Conservation (phyloP, 35 echinoderm and acorn worm genomes). For the Apostichopus californicus region DNA sequence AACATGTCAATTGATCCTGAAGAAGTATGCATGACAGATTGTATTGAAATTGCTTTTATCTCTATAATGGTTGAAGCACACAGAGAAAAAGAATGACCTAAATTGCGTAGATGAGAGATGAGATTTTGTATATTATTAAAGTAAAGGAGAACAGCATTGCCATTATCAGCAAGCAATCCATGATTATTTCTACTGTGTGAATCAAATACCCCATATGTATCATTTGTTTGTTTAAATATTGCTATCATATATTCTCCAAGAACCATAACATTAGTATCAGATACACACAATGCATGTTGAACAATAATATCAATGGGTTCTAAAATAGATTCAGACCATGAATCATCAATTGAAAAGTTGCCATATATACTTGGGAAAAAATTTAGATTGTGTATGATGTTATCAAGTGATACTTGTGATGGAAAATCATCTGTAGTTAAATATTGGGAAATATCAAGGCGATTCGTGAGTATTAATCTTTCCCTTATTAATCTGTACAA, state of each 20-base stretch:
- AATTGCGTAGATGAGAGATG: no score
- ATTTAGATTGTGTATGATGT: background rate
- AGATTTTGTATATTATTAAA: background rate
- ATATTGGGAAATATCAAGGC: background rate
- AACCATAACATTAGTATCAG: background rate
- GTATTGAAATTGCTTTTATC: background rate
- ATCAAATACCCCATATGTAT: conserved; percentile 1
- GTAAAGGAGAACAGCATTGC: background rate
- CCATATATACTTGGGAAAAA: conserved; percentile 7
- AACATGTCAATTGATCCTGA: background rate
- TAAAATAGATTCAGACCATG: background rate
- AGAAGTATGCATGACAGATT: conserved; percentile 3
- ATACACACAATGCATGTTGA: background rate
- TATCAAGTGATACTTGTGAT: background rate
- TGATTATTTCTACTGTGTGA: background rate
- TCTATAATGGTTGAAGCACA: background rate
- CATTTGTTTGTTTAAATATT: background rate
- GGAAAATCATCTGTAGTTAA: background rate
- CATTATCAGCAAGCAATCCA: background rate
- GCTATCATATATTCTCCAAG: background rate
- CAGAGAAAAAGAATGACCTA: background rate
- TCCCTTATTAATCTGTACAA: background rate
- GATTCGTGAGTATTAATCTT: background rate
- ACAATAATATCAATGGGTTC: background rate
- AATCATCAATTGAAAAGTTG: background rate